Evolutionary conservation across 2,797 vertebrate species (phyloP).

Genomic region (Erethizon dorsatum): DNA sequence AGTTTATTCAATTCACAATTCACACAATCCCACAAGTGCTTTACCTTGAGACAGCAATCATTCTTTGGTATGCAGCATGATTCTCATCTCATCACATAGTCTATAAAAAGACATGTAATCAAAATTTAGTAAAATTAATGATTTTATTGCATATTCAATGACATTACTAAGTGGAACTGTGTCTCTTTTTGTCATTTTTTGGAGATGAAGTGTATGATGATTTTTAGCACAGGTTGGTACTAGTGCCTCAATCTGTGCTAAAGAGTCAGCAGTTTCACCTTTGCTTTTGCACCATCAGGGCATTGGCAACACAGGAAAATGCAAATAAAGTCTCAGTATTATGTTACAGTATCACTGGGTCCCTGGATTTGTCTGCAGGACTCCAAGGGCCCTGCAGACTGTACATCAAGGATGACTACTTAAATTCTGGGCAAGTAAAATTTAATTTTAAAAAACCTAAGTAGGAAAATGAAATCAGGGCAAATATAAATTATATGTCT

Average conservation of each 20-base stretch:
- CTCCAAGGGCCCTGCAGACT: background rate
- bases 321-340: background rate
- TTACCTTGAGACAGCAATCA: conserved; percentile 15
- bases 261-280: background rate
- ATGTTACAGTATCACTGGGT: background rate
- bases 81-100: background rate
- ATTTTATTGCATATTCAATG: conserved; percentile 18
- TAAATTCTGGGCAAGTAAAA: background rate
- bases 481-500: conserved; percentile 17
- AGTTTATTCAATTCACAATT: background rate
- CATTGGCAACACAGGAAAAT: background rate
- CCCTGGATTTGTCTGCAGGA: background rate
- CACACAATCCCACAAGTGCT: background rate
- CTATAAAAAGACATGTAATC: background rate
- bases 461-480: background rate
- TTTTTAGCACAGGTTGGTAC: background rate
- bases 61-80: background rate
- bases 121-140: conserved; percentile 20
- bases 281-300: background rate
- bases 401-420: background rate
- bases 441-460: conserved; percentile 15
- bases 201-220: background rate
- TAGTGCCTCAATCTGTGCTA: background rate
- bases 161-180: background rate
- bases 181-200: background rate